Conservation (phyloP, 2,113 vertebrate species). For the Felis chaus region DNA sequence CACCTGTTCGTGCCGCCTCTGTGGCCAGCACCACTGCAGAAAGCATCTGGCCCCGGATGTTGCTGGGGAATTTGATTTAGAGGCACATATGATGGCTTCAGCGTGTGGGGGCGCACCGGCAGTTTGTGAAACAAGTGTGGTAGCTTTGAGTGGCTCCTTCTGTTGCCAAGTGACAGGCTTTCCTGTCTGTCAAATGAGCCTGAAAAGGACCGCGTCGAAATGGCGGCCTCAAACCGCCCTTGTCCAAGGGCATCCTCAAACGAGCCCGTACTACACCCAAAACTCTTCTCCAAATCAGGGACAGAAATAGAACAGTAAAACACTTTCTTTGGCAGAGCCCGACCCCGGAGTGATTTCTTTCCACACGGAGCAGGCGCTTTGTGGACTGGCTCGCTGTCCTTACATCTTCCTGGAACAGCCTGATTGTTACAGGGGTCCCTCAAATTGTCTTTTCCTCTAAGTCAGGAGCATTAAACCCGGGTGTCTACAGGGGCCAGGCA, state of each 20-base stretch:
- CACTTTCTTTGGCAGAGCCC: background rate
- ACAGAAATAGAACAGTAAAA: background rate
- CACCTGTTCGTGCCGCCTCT: fast-evolving
- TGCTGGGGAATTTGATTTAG: background rate
- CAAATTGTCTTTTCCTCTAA: background rate
- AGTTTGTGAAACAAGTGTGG: background rate
- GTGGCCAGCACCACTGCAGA: background rate
- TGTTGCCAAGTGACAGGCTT: background rate
- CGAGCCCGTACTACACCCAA: background rate
- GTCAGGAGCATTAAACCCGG: background rate
- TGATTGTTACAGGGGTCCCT: background rate
- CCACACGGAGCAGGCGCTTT: background rate
- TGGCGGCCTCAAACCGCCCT: background rate
- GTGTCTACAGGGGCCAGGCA: background rate
- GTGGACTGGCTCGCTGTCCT: background rate
- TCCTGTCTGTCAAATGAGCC: background rate
- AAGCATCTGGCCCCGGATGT: background rate
- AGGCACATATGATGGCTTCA: fast-evolving
- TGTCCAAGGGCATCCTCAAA: background rate
- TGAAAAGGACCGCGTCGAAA: background rate
- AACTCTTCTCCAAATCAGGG: background rate
- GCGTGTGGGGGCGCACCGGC: too few species aligned
- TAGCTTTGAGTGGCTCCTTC: fast-evolving
- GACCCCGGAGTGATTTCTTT: background rate
- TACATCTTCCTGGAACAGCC: background rate